A percentile compares a stretch with the other conserved stretches of the same genome.
Conservation (phyloP, 1,140 invertebrate genomes). For the Drosophila jambulina region DNA sequence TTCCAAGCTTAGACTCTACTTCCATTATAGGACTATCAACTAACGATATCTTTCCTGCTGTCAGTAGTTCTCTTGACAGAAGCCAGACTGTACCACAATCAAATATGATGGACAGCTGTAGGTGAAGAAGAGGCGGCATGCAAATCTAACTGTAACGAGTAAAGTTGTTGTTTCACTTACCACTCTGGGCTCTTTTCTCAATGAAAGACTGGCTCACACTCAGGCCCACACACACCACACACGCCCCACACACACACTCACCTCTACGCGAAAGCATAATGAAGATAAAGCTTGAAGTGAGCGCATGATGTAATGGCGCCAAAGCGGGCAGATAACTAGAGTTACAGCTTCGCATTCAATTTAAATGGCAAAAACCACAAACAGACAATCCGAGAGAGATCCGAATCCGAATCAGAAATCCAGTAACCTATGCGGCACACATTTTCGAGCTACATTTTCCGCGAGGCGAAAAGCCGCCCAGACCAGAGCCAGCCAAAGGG, state of each 20-base stretch:
- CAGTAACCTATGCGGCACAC: conserved; percentile 37
- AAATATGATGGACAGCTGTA: conserved; percentile 20
- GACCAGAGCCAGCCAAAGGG: conserved; percentile 19
- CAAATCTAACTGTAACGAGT: conserved; percentile 56
- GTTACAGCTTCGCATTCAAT: conserved; percentile 68
- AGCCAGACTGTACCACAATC: conserved; percentile 6
- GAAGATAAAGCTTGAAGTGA: conserved; percentile 33
- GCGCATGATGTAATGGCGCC: conserved; percentile 70
- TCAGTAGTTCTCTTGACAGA: background rate
- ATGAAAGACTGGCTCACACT: conserved; percentile 56
- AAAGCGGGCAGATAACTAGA: conserved; percentile 72
- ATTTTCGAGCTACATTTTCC: conserved; percentile 18
- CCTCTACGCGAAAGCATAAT: conserved; percentile 35
- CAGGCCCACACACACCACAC: conserved; percentile 4
- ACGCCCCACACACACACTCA: conserved; percentile 5
- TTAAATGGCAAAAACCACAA: conserved; percentile 77
- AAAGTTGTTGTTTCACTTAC: conserved; percentile 60
- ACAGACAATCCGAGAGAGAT: conserved; percentile 25
- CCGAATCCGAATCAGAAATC: conserved; percentile 8
- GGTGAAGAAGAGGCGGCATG: conserved; percentile 29
- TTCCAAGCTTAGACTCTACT: background rate
- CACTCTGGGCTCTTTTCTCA: conserved; percentile 53
- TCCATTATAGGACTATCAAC: background rate
- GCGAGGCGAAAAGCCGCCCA: conserved; percentile 6
- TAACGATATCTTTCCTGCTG: background rate